Evolutionary conservation across 2,797 vertebrate species (phyloP).

Genomic region (Rhyacichthys aspro): DNA sequence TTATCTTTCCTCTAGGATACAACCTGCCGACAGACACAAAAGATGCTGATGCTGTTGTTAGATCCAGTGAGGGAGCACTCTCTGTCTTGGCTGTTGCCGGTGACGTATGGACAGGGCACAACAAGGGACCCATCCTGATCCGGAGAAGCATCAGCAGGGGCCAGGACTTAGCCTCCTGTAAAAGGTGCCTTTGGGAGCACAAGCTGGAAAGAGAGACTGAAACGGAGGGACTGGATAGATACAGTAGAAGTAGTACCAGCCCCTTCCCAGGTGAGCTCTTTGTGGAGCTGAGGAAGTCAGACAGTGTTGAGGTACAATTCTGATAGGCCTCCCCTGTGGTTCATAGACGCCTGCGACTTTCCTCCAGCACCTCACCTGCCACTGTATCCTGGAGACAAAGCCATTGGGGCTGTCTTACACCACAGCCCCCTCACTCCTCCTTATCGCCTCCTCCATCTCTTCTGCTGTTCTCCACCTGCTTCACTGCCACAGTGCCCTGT

Average conservation of each 20-base stretch:
- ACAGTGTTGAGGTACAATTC: constrained; percentile 44
- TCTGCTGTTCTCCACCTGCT: constrained; percentile 37
- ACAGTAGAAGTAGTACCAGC: constrained; percentile 1
- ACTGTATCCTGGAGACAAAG: constrained; percentile 75
- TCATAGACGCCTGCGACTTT: constrained; percentile 38
- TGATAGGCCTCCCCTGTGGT: constrained; percentile 64
- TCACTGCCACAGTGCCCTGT: constrained; percentile 36
- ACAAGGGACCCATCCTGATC: constrained; percentile 75
- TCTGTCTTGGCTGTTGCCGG: constrained; percentile 39
- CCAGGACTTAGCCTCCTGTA: constrained; percentile 62
- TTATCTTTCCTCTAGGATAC: constrained; percentile 48
- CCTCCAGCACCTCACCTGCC: constrained; percentile 45
- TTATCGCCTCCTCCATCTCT: constrained; percentile 7
- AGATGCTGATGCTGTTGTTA: constrained; percentile 47
- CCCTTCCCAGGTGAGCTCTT: constrained; percentile 61
- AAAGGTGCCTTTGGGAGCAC: constrained; percentile 58
- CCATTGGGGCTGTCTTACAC: constrained; percentile 48
- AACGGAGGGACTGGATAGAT: not conserved
- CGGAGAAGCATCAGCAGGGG: constrained; percentile 65
- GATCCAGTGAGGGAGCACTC: constrained; percentile 53
- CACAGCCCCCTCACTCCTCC: constrained; percentile 10
- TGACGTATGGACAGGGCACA: constrained; percentile 67
- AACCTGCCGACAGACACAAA: constrained; percentile 42
- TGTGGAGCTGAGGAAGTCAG: constrained; percentile 62
- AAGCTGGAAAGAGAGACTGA: not conserved